Evolutionary conservation across 2,888 invertebrate genomes (phyloP).

Genomic region (Zonitis immaculata): DNA sequence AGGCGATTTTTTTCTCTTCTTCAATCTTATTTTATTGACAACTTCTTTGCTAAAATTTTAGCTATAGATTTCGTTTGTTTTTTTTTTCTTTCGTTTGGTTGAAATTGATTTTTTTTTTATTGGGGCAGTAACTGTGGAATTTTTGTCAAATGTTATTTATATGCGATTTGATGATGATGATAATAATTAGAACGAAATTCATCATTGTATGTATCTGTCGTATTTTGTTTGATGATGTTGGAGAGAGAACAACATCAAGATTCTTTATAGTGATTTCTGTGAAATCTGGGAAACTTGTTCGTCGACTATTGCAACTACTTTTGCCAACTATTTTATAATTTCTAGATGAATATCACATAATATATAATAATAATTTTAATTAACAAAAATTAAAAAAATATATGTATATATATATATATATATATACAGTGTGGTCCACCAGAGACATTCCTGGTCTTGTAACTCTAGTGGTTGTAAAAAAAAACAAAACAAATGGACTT

Average conservation of each 20-base stretch:
- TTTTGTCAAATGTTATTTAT: no score
- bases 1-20: neutral
- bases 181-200: neutral
- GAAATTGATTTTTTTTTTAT: no score
- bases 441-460: no score
- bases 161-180: no score
- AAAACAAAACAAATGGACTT: no score
- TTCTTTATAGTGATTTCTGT: conserved; percentile 3
- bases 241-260: neutral
- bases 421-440: no score
- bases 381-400: no score
- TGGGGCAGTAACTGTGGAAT: no score
- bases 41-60: neutral
- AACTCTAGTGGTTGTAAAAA: no score
- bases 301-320: neutral
- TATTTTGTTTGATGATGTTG: neutral
- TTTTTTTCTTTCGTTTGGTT: no score
- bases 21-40: neutral
- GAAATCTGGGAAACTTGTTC: conserved; percentile 10
- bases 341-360: neutral
- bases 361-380: no score
- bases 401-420: no score
- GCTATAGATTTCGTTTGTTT: neutral
- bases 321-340: neutral
- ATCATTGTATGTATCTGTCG: neutral